Evolutionary conservation across 2,797 vertebrate species (phyloP).

Genomic region (Macropodus opercularis): DNA sequence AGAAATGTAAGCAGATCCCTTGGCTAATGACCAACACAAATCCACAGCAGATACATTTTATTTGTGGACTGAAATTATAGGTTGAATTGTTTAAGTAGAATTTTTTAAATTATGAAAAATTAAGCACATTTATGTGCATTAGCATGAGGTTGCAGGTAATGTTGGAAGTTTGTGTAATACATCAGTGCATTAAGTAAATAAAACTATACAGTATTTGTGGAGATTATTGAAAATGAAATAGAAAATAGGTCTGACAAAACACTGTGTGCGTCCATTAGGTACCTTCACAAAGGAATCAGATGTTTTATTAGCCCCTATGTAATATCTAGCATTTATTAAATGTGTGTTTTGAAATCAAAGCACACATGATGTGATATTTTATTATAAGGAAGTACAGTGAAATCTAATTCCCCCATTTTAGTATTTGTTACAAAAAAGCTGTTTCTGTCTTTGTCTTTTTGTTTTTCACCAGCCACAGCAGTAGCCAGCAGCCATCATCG

Average conservation of each 20-base stretch:
- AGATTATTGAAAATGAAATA: neutral
- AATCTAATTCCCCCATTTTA: neutral
- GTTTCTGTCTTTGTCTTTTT: constrained; percentile 5
- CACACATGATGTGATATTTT: no score
- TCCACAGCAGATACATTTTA: neutral
- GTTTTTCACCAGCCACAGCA: constrained; percentile 39
- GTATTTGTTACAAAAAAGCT: neutral
- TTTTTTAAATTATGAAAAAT: no score
- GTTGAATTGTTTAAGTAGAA: neutral
- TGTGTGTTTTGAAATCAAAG: neutral
- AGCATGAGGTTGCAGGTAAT: neutral
- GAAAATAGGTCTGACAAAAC: neutral
- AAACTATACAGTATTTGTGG: neutral
- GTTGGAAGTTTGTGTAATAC: neutral
- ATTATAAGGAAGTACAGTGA: neutral
- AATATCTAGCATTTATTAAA: neutral
- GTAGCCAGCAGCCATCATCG: constrained; percentile 73
- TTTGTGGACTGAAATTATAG: neutral
- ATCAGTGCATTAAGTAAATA: neutral
- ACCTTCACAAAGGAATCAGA: neutral
- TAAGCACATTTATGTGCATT: neutral
- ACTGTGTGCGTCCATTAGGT: neutral
- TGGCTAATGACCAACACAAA: neutral
- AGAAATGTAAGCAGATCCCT: neutral
- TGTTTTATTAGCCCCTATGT: neutral